Evolutionary conservation across 2,113 vertebrate species (phyloP).

Genomic region (Mus spicilegus): DNA sequence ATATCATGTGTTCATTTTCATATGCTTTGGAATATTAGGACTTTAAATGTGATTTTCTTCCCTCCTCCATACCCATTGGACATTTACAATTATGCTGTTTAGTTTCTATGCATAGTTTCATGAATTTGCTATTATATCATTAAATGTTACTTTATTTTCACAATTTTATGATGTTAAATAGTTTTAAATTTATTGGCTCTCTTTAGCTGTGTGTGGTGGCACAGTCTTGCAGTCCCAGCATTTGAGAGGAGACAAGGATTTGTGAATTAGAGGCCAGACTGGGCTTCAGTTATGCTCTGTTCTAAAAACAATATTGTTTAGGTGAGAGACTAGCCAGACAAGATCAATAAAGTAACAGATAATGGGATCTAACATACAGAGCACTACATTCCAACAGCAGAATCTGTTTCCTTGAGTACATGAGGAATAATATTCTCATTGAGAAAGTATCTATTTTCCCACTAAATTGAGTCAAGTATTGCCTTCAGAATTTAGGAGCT

Average conservation of each 20-base stretch:
- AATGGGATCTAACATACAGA: not conserved
- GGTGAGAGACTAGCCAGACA: not conserved
- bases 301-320: not conserved
- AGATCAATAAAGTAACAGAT: not conserved
- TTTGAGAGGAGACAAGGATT: not conserved
- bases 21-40: not conserved
- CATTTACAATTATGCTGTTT: not conserved
- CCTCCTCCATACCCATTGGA: not conserved
- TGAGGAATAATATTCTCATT: not conserved
- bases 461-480: not conserved
- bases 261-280: not conserved
- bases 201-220: not conserved
- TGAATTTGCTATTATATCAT: not conserved
- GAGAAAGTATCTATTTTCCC: not conserved
- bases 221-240: not conserved
- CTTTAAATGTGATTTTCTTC: not conserved
- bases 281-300: not conserved
- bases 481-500: not conserved
- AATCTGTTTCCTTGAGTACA: not conserved
- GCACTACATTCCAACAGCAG: not conserved
- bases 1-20: not conserved
- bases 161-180: not conserved
- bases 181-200: not conserved
- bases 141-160: not conserved
- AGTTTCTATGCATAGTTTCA: not conserved